These are phyloP conservation scores for Nyctibius grandis DNA, from an alignment of 2,797 vertebrate genomes.

Conservation along the genomic window DNA sequence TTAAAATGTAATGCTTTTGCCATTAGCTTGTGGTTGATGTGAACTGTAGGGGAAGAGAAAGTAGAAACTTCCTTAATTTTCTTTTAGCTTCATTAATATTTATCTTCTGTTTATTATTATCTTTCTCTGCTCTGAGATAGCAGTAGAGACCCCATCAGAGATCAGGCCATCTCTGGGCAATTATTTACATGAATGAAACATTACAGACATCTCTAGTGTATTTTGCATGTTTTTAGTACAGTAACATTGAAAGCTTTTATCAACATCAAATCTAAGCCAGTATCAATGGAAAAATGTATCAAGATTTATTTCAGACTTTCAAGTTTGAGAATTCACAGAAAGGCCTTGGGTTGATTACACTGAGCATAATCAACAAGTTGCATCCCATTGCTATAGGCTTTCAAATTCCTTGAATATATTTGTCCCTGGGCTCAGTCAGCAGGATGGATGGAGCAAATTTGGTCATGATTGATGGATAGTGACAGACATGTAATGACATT, in stretches of 20 bases:
- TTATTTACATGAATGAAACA: slow-evolving; percentile 21
- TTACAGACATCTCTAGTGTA: background rate
- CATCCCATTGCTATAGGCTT: background rate
- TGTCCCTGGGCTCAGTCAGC: background rate
- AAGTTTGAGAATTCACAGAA: background rate
- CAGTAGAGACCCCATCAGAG: background rate
- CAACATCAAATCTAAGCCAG: background rate
- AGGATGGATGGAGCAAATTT: background rate
- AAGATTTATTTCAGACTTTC: background rate
- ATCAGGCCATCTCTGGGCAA: background rate
- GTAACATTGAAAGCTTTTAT: background rate
- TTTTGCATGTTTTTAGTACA: background rate
- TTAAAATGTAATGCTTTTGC: background rate
- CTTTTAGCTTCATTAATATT: background rate
- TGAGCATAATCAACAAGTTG: background rate
- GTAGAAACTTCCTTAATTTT: background rate
- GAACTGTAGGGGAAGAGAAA: background rate
- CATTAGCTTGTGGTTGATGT: background rate
- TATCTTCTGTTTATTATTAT: background rate
- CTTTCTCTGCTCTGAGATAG: background rate
- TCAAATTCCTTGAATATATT: background rate
- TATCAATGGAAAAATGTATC: background rate
- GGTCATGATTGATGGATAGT: background rate
- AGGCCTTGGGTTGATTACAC: background rate
- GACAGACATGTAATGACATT: background rate